Base-by-base conservation (phyloP, 2,797 vertebrate species). In the Alosa sapidissima region DNA sequence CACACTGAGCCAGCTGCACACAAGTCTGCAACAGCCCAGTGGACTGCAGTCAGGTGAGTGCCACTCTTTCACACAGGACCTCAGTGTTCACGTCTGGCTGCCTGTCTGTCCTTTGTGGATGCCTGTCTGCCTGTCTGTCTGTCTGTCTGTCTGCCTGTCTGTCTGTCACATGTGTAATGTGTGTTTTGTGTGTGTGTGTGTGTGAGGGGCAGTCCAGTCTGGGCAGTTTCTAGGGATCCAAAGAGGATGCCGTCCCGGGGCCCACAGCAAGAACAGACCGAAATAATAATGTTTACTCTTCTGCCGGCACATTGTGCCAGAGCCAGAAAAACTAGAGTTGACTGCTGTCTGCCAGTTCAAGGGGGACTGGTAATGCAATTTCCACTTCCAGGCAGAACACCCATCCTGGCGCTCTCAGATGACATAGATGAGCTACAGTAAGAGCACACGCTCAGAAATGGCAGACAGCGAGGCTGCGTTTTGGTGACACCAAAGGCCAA, bases 261-360 rank as follows among this genome's bases (percentile, higher is more conserved):
- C 92, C 89, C 91, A 93, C 90, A 92, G 92, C 91, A 93, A 93
- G 54, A 94, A 92, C 92, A 94, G 93, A 93, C 90, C 86, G 89
- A 91, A 91, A 87, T 89, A 93, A 92, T 92, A 92, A 89, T 92
- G 90, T 91, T 93, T 90, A 93, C 90, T 93, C 89, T 87, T 88
- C 82, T 84, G 87, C 88, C 88, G 91, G 84, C 81, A 81, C 84
- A 72, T 90, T 91, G 89, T 87, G 87, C 82, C 75, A 55, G 81
- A 83, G 85, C 75, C 36, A 78, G n/a, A 81, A 84, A 81, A 49
- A 33, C 82, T 49, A 10, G 6, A 81, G 51, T 62, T 55, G 41
- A 65, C 24, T 83, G 52, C 65, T 51, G 45, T 78, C 72, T 87
- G 87, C 83, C 81, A 78, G 83, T 85, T 82, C 75, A 78, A 47